Evolutionary conservation across 2,113 vertebrate genomes (phyloP).

Genomic region (Vicugna pacos): DNA sequence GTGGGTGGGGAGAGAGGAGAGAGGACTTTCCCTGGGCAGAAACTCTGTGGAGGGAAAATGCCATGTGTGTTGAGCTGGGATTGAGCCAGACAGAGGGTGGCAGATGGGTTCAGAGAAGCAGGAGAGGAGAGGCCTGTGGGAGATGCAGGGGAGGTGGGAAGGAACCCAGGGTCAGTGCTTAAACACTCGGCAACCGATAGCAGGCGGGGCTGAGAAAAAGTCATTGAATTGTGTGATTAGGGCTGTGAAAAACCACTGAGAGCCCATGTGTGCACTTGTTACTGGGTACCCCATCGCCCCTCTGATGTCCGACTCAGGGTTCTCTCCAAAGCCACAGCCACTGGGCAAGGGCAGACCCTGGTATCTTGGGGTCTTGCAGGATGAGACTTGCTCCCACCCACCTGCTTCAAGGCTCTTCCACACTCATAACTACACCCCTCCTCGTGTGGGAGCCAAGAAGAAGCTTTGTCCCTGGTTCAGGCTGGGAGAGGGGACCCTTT

Average conservation of each 20-base stretch:
- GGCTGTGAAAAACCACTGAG: neutral
- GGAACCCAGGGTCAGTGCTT: neutral
- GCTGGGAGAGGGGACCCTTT: neutral
- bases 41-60: neutral
- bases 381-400: neutral
- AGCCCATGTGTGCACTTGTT: accelerated
- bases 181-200: neutral
- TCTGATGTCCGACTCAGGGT: neutral
- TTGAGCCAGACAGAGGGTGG: neutral
- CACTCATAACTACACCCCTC: neutral
- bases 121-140: neutral
- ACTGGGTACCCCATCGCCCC: accelerated
- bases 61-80: neutral
- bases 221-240: neutral
- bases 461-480: neutral
- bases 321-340: neutral
- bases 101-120: neutral
- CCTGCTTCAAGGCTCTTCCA: neutral
- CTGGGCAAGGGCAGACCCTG: accelerated
- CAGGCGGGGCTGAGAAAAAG: neutral
- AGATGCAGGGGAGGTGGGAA: accelerated
- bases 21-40: neutral
- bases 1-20: neutral
- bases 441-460: too few species aligned
- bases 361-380: neutral